Conservation (phyloP, 2,797 vertebrate genomes). For the Malurus leucopterus region DNA sequence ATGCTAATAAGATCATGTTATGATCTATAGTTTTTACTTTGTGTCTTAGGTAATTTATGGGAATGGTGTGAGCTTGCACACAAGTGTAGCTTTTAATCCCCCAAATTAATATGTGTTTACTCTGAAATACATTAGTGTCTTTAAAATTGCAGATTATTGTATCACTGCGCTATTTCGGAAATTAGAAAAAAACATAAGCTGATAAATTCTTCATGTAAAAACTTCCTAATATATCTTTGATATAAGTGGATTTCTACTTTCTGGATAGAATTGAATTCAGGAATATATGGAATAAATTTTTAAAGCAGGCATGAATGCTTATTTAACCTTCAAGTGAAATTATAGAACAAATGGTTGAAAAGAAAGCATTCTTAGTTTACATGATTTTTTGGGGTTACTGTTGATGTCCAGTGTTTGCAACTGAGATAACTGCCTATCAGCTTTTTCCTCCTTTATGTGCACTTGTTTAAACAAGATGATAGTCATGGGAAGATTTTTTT, state of each 20-base stretch:
- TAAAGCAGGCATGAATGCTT: neutral
- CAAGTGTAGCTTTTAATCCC: neutral
- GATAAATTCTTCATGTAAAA: neutral
- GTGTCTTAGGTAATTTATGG: neutral
- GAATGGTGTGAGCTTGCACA: neutral
- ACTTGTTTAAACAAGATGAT: neutral
- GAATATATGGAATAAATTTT: neutral
- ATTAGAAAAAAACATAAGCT: neutral
- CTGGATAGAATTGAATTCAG: neutral
- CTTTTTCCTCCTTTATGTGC: neutral
- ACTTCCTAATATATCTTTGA: neutral
- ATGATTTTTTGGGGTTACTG: neutral
- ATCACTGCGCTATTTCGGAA: neutral
- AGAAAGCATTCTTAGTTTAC: neutral
- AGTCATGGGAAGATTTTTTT: neutral
- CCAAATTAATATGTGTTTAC: neutral
- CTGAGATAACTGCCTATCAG: fast-evolving
- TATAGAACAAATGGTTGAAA: neutral
- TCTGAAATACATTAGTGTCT: neutral
- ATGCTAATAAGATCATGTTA: neutral
- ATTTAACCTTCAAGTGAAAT: neutral
- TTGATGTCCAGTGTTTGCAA: neutral
- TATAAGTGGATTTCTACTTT: neutral
- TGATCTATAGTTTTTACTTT: neutral
- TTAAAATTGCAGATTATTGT: neutral